A percentile compares a stretch with the other conserved stretches of the same genome.
Conservation (phyloP, 2,113 vertebrate species). For the Laticauda colubrina region DNA sequence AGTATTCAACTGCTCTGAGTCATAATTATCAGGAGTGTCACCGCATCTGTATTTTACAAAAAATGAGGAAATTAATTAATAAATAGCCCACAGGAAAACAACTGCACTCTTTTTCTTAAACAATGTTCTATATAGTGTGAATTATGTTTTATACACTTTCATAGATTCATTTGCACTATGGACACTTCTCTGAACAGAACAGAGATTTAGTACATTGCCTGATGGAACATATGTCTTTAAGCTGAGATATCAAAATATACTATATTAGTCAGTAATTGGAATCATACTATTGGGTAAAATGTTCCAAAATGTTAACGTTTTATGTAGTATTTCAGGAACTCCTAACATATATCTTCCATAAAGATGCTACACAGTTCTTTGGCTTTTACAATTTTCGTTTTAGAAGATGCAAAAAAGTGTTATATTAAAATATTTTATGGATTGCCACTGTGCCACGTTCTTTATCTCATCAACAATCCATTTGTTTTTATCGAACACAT, state of each 20-base stretch:
- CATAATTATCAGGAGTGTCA: not conserved
- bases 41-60: not conserved
- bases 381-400: not conserved
- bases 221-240: slow-evolving; percentile 1
- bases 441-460: not conserved
- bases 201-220: not conserved
- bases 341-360: not conserved
- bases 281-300: not conserved
- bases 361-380: not conserved
- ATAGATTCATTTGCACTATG: slow-evolving; percentile 25
- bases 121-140: not conserved
- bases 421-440: not conserved
- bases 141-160: slow-evolving; percentile 38
- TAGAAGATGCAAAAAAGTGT: not conserved
- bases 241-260: slow-evolving; percentile 24
- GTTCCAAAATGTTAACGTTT: not conserved
- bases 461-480: not conserved
- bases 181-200: slow-evolving; percentile 37
- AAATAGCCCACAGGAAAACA: not conserved
- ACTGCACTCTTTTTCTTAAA: not conserved
- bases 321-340: not conserved
- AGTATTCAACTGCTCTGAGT: not conserved
- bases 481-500: not conserved
- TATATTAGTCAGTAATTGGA: not conserved
- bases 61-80: not conserved